A percentile compares a stretch with the other conserved stretches of the same genome.
These are phyloP conservation scores for Dasyprocta punctata DNA, from an alignment of 2,113 vertebrate genomes.

Conservation along the genomic window DNA sequence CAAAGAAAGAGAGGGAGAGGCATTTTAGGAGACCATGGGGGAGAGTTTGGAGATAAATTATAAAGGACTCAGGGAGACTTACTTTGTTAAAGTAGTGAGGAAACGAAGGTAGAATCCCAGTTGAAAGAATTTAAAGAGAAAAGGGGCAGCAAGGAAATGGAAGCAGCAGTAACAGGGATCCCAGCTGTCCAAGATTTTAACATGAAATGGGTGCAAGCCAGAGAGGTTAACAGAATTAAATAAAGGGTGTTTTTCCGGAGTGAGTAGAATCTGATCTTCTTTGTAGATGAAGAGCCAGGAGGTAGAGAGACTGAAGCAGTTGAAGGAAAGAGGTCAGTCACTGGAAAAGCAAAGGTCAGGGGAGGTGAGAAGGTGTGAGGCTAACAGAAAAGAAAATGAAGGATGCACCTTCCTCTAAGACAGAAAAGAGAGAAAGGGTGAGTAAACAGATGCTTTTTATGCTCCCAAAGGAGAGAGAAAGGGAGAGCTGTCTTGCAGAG, in stretches of 20 bases:
- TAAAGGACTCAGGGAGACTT: neutral
- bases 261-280: neutral
- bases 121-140: neutral
- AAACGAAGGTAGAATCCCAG: neutral
- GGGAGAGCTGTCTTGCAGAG: neutral
- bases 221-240: neutral
- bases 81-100: neutral
- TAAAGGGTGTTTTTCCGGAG: neutral
- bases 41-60: neutral
- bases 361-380: rapidly evolving
- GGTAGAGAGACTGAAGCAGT: neutral
- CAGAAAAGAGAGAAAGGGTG: neutral
- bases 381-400: neutral
- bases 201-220: neutral
- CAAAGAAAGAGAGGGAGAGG: neutral
- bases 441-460: neutral
- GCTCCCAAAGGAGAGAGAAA: neutral
- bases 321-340: neutral
- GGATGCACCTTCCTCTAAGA: neutral
- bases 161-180: neutral
- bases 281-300: neutral
- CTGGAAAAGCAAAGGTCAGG: neutral
- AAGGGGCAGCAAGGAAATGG: neutral
- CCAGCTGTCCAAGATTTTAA: neutral
- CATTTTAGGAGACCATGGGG: neutral